Percentiles rank a stretch among this genome's conserved stretches.
Evolutionary conservation across 2,888 invertebrate species (phyloP).

Genomic region (Heliconius ethilla): DNA sequence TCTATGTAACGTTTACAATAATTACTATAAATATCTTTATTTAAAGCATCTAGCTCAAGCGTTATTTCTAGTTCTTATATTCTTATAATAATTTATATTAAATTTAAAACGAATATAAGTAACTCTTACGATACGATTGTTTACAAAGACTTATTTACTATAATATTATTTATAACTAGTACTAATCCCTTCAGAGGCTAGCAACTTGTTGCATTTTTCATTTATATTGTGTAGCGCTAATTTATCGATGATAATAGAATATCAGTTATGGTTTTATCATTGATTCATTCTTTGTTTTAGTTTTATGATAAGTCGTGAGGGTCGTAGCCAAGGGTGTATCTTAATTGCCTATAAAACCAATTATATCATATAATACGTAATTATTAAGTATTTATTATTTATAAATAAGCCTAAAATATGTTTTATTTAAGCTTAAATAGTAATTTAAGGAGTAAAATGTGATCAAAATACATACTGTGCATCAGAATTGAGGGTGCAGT

Average conservation of each 20-base stretch:
- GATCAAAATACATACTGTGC: constrained; percentile 68
- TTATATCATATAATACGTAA: background rate
- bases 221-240: background rate
- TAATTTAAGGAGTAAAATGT: constrained; percentile 41
- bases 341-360: background rate
- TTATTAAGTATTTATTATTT: background rate
- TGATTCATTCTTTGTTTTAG: constrained; percentile 27
- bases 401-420: background rate
- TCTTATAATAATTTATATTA: background rate
- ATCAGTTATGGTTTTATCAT: constrained; percentile 18
- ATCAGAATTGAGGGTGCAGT: constrained; percentile 64
- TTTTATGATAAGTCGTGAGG: constrained; percentile 18
- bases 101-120: background rate
- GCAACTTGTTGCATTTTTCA: constrained; percentile 1
- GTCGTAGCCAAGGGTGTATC: constrained; percentile 24
- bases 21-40: background rate
- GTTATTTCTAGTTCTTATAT: background rate
- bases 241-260: background rate
- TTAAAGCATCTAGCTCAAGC: background rate
- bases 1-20: background rate
- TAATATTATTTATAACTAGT: background rate
- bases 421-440: constrained; percentile 24
- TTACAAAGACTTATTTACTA: background rate
- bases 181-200: background rate
- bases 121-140: background rate